phyloP scores from a whole-genome alignment of 2,888 invertebrate genomes.

The Andrena chrysosceles region DNA sequence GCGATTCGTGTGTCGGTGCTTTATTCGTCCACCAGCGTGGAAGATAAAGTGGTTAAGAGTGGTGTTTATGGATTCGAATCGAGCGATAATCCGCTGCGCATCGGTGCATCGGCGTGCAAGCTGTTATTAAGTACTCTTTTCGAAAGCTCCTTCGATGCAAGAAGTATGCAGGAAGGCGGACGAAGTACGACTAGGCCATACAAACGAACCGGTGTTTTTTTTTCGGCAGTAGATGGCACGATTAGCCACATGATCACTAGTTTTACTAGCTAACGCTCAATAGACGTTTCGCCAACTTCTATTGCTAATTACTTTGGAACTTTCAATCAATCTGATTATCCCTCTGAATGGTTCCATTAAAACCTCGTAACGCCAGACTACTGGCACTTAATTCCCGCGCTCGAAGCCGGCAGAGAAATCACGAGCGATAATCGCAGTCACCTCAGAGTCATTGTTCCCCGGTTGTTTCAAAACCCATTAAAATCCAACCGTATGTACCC shows the following conservation, averaged over 20 bases:
- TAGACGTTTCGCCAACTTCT: slow-evolving; percentile 41
- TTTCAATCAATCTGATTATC: slow-evolving; percentile 39
- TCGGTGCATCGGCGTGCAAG: slow-evolving; percentile 11
- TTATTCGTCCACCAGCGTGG: slow-evolving; percentile 35
- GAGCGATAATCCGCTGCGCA: slow-evolving; percentile 34
- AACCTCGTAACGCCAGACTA: not conserved
- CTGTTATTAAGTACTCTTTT: slow-evolving; percentile 16
- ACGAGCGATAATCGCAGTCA: not conserved
- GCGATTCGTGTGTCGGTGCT: slow-evolving; percentile 34
- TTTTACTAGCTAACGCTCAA: slow-evolving; percentile 53
- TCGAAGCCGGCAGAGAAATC: not conserved
- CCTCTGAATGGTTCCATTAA: slow-evolving; percentile 44
- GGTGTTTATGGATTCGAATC: slow-evolving; percentile 52
- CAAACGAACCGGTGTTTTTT: not conserved
- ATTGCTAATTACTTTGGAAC: slow-evolving; percentile 54
- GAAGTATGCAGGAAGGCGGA: not conserved
- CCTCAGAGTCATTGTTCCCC: not conserved
- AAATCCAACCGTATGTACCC: not conserved
- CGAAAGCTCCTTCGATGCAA: not conserved
- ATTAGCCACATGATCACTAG: slow-evolving; percentile 55
- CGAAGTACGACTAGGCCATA: not conserved
- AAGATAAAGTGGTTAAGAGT: slow-evolving; percentile 43
- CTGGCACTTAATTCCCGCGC: not conserved
- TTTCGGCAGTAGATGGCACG: not conserved
- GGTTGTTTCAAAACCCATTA: not conserved